These are phyloP conservation scores for Ochlodes sylvanus DNA, from an alignment of 2,888 invertebrate genomes.

Conservation along the genomic window DNA sequence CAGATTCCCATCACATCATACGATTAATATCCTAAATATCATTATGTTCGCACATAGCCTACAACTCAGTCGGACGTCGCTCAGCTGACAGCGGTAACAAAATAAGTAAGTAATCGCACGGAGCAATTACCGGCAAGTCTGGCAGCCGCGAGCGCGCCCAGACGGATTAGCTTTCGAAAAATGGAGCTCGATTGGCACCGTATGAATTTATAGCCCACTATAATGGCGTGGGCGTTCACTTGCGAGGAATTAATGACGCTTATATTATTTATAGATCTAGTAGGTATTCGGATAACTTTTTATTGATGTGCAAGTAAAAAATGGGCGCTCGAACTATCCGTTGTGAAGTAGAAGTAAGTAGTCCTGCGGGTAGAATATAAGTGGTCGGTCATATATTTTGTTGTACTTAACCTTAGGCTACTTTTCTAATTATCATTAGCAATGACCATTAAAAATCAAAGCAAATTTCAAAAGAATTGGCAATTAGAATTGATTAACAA, in stretches of 20 bases:
- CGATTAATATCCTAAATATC: no score
- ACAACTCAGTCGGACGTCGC: not conserved
- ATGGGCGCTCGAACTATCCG: not conserved
- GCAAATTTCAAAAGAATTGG: no score
- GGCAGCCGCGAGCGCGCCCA: conserved; percentile 18
- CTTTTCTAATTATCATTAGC: no score
- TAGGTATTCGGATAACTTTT: not conserved
- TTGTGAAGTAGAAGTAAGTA: no score
- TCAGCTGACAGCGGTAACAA: conserved; percentile 30
- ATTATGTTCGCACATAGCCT: no score
- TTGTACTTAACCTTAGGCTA: no score
- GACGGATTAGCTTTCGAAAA: conserved; percentile 29
- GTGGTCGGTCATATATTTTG: no score
- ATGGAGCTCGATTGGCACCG: conserved; percentile 23
- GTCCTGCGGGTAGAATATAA: no score
- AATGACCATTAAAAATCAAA: no score
- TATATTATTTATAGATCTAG: conserved; percentile 1
- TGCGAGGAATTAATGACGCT: conserved; percentile 17
- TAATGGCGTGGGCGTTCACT: conserved; percentile 27
- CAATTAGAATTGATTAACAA: no score
- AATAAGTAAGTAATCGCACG: conserved; percentile 28
- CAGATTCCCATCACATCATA: no score
- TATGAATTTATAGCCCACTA: conserved; percentile 22
- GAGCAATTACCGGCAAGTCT: conserved; percentile 22
- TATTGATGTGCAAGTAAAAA: not conserved